These are phyloP conservation scores for Alosa alosa DNA, from an alignment of 2,113 vertebrate genomes.

Conservation along the genomic window DNA sequence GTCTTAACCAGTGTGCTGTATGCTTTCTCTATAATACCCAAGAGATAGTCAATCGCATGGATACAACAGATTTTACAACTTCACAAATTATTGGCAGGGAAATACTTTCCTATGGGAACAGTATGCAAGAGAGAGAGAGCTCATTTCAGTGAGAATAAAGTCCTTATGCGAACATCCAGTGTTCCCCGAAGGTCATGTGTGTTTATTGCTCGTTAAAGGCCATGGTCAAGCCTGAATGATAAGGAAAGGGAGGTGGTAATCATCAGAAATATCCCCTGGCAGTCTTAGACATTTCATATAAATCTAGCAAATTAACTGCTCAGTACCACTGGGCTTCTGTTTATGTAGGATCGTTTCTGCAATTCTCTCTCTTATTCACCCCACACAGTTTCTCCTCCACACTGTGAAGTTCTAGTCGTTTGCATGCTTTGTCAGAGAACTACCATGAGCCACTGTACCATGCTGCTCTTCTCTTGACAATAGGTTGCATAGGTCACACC, in stretches of 20 bases:
- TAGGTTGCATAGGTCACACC: neutral
- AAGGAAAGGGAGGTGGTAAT: neutral
- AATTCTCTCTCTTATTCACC: neutral
- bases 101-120: neutral
- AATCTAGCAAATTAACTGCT: neutral
- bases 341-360: neutral
- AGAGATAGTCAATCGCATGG: neutral
- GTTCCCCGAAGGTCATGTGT: constrained; percentile 9
- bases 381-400: neutral
- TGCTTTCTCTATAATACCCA: neutral
- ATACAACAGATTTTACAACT: neutral
- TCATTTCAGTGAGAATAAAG: neutral
- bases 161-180: neutral
- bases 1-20: neutral
- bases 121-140: neutral
- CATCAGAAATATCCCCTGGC: neutral
- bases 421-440: neutral
- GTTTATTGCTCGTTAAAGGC: constrained; percentile 6
- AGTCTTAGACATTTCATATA: neutral
- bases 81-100: neutral
- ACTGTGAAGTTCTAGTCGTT: neutral
- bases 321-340: neutral
- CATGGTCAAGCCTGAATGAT: neutral
- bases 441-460: neutral
- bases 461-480: neutral